phyloP scores from a whole-genome alignment of 2,888 invertebrate species.

The Auanema sp. region DNA sequence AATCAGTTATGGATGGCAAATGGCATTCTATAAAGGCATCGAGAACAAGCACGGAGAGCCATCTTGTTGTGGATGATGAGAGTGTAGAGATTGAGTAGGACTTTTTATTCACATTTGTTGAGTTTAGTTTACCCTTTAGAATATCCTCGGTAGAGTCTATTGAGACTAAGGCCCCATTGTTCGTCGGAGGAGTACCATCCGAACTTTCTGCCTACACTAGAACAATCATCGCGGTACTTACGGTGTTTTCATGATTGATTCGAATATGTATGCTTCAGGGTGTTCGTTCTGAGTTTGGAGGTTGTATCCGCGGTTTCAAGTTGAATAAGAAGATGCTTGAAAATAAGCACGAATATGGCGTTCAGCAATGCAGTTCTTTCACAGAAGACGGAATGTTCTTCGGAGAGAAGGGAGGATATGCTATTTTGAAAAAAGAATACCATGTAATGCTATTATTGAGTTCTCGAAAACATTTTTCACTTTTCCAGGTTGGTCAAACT shows the following conservation, averaged over 20 bases:
- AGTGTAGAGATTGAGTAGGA: conserved; percentile 39
- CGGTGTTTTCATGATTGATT: neutral
- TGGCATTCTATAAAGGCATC: conserved; percentile 61
- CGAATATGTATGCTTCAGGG: conserved; percentile 46
- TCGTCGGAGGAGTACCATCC: conserved; percentile 65
- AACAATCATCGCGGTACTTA: conserved; percentile 36
- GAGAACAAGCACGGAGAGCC: conserved; percentile 52
- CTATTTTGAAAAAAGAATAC: conserved; percentile 56
- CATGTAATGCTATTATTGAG: conserved; percentile 21
- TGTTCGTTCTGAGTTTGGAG: conserved; percentile 62
- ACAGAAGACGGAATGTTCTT: conserved; percentile 67
- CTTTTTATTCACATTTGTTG: neutral
- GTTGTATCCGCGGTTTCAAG: conserved; percentile 65
- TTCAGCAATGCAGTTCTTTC: conserved; percentile 61
- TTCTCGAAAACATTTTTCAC: neutral
- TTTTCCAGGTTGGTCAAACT: conserved; percentile 38
- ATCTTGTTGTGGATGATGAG: conserved; percentile 64
- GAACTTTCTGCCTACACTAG: conserved; percentile 35
- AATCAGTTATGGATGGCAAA: conserved; percentile 53
- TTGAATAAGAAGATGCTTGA: conserved; percentile 60
- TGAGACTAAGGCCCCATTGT: conserved; percentile 64
- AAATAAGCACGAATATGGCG: conserved; percentile 38
- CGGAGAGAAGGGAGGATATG: conserved; percentile 65
- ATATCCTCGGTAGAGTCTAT: conserved; percentile 39
- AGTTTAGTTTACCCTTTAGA: conserved; percentile 22